These are phyloP conservation scores for Drosophila bocqueti DNA, from an alignment of 1,140 invertebrate genomes.

Conservation along the genomic window DNA sequence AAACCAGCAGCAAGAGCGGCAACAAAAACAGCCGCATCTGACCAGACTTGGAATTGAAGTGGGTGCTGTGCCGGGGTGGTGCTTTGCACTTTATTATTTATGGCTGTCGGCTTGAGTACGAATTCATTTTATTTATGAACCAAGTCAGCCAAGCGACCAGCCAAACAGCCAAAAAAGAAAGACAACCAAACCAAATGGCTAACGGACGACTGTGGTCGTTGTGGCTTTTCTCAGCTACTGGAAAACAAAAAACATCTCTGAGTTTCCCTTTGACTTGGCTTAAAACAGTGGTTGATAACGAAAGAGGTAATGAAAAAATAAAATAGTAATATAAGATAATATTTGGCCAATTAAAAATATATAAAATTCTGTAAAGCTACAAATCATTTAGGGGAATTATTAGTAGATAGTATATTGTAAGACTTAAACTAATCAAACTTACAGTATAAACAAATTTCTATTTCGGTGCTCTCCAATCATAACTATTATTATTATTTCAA, in stretches of 20 bases:
- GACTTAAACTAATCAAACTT: no score
- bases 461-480: neutral
- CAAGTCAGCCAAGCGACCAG: constrained; percentile 74
- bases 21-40: constrained; percentile 35
- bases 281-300: constrained; percentile 1
- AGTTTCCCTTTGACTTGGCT: constrained; percentile 6
- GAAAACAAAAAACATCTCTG: constrained; percentile 18
- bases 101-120: constrained; percentile 77
- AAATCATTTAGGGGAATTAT: neutral
- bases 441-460: no score
- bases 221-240: constrained; percentile 41
- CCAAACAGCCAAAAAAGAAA: constrained; percentile 59
- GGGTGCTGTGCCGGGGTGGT: constrained; percentile 20
- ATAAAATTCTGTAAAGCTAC: neutral
- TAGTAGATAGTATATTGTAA: no score
- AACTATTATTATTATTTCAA: neutral
- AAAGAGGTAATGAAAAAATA: neutral
- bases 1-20: constrained; percentile 27
- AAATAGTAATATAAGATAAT: neutral
- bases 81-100: constrained; percentile 80
- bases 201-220: constrained; percentile 56
- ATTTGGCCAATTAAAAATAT: neutral
- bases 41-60: constrained; percentile 45
- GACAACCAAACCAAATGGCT: constrained; percentile 46
- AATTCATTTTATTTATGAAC: constrained; percentile 82